Evolutionary conservation across 2,888 invertebrate genomes (phyloP).

Genomic region (Torymus tubicola): DNA sequence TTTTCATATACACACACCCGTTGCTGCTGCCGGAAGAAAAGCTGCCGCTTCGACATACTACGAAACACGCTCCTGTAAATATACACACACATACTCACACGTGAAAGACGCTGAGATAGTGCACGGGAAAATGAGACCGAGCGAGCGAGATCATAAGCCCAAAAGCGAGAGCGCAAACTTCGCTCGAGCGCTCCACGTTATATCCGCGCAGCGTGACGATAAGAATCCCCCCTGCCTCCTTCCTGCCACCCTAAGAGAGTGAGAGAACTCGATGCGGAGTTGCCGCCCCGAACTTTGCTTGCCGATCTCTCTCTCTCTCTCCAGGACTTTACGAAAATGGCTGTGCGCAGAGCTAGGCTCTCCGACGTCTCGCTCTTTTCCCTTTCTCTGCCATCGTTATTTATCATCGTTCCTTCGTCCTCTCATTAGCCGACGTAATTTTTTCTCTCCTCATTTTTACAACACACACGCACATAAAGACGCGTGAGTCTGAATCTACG

Average conservation of each 20-base stretch:
- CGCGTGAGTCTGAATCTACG: no score
- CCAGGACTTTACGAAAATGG: conserved; percentile 26
- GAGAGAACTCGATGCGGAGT: conserved; percentile 16
- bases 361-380: neutral
- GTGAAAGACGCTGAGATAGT: neutral
- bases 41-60: no score
- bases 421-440: conserved; percentile 18
- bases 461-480: no score
- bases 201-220: conserved; percentile 41
- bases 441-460: conserved; percentile 11
- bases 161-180: conserved; percentile 31
- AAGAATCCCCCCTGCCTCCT: conserved; percentile 27
- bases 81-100: neutral
- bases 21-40: no score
- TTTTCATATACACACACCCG: no score
- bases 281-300: conserved; percentile 17
- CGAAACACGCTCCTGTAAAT: no score
- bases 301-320: conserved; percentile 3
- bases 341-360: neutral
- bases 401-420: conserved; percentile 18
- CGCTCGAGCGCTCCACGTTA: conserved; percentile 7
- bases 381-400: conserved; percentile 1
- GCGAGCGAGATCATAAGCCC: conserved; percentile 28
- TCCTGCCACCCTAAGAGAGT: neutral
- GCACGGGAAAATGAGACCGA: conserved; percentile 4